Conservation (phyloP, 2,113 vertebrate species). For the Porphyrio hochstetteri region DNA sequence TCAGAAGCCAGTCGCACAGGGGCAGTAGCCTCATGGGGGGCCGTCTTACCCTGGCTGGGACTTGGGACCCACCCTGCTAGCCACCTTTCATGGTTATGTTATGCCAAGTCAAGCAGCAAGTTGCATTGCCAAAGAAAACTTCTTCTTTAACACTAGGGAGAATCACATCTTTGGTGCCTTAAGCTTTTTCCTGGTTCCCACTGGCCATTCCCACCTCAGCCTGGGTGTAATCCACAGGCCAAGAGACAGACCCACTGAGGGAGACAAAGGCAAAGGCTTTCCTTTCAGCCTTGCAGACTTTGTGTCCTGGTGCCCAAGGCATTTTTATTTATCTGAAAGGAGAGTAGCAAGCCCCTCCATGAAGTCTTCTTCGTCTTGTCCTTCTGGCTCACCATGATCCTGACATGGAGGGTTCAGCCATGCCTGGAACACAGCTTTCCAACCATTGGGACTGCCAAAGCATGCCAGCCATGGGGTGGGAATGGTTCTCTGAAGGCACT, state of each 20-base stretch:
- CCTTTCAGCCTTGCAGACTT: background rate
- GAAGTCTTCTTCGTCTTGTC: background rate
- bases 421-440: background rate
- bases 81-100: background rate
- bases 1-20: background rate
- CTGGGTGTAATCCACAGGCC: background rate
- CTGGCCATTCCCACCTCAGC: background rate
- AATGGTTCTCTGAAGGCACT: background rate
- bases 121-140: background rate
- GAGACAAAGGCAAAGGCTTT: background rate
- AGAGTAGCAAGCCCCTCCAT: background rate
- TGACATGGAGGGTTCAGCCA: background rate
- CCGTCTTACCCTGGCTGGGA: background rate
- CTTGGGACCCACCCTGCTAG: background rate
- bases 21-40: accelerated
- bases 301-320: background rate
- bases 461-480: background rate
- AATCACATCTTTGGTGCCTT: background rate
- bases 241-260: background rate
- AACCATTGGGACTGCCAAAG: background rate
- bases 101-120: background rate
- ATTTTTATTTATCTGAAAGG: background rate
- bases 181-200: background rate
- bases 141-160: background rate
- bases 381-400: background rate